Conservation (phyloP, 2,797 vertebrate genomes). For the Sebastiscus albofasciatus region DNA sequence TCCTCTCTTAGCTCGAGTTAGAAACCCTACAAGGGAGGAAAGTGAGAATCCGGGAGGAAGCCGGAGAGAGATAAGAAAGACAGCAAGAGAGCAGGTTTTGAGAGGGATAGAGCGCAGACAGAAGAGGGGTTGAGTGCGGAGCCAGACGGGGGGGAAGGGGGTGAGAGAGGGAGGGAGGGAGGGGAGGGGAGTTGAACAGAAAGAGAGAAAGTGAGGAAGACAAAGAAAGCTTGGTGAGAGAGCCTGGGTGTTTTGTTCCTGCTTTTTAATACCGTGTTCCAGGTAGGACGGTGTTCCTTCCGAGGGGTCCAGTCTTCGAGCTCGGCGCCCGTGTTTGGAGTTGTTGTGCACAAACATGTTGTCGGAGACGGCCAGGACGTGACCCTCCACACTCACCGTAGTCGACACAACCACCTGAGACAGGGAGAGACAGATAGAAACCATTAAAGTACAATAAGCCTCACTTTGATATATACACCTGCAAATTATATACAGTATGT, state of each 20-base stretch:
- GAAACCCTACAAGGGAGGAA: slow-evolving; percentile 71
- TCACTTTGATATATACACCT: not conserved
- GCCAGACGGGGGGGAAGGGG: slow-evolving; percentile 50
- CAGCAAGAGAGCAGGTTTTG: slow-evolving; percentile 55
- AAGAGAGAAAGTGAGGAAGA: slow-evolving; percentile 49
- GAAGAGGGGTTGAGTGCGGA: slow-evolving; percentile 50
- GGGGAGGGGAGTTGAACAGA: slow-evolving; percentile 30
- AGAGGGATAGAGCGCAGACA: slow-evolving; percentile 56
- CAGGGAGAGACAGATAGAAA: not conserved
- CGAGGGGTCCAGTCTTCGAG: slow-evolving; percentile 93
- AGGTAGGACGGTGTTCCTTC: slow-evolving; percentile 97
- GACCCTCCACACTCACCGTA: slow-evolving; percentile 95
- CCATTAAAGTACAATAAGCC: not conserved
- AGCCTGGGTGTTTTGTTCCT: slow-evolving; percentile 32
- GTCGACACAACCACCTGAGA: slow-evolving; percentile 95
- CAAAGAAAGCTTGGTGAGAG: slow-evolving; percentile 40
- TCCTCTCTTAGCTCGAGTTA: slow-evolving; percentile 69
- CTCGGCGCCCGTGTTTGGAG: slow-evolving; percentile 95
- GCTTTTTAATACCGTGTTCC: slow-evolving; percentile 89
- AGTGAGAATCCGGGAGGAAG: slow-evolving; percentile 70
- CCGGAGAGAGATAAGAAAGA: slow-evolving; percentile 63
- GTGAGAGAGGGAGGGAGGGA: not conserved
- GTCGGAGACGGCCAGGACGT: slow-evolving; percentile 95
- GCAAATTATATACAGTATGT: not conserved
- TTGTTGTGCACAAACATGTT: slow-evolving; percentile 99